Evolutionary conservation across 2,888 invertebrate species (phyloP).

Genomic region (Tetranychus piercei): DNA sequence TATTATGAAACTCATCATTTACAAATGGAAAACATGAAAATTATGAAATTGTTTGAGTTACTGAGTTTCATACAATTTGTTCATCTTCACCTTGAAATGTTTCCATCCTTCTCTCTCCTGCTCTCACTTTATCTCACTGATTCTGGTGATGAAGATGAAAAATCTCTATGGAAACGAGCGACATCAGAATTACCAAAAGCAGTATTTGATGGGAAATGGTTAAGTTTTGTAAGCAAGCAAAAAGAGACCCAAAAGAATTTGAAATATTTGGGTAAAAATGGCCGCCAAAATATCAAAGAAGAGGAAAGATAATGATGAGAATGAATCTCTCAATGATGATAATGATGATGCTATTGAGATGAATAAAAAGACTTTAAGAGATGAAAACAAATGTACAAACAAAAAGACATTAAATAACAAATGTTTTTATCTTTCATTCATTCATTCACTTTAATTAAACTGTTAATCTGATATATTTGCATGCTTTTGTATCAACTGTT

Average conservation of each 20-base stretch:
- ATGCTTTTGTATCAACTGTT: not conserved
- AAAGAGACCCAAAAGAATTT: constrained; percentile 4
- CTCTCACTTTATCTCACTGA: not conserved
- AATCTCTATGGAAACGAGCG: not conserved
- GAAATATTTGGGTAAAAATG: not conserved
- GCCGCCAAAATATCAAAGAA: not conserved
- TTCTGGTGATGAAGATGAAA: not conserved
- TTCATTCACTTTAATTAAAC: not conserved
- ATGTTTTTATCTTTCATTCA: not conserved
- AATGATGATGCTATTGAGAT: too few species aligned
- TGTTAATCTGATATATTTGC: not conserved
- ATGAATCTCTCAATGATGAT: too few species aligned
- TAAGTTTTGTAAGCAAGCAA: not conserved
- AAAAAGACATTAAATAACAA: not conserved
- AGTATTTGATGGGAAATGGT: not conserved
- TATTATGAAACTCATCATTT: not conserved
- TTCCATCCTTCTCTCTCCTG: not conserved
- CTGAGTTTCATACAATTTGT: too few species aligned
- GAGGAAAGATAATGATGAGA: not conserved
- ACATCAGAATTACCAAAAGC: not conserved
- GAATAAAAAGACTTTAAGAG: too few species aligned
- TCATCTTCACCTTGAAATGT: not conserved
- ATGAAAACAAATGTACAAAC: not conserved
- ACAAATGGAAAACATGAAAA: not conserved
- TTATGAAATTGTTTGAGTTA: too few species aligned